Evolutionary conservation across 1,140 invertebrate species (phyloP).

Genomic region (Periplaneta americana): DNA sequence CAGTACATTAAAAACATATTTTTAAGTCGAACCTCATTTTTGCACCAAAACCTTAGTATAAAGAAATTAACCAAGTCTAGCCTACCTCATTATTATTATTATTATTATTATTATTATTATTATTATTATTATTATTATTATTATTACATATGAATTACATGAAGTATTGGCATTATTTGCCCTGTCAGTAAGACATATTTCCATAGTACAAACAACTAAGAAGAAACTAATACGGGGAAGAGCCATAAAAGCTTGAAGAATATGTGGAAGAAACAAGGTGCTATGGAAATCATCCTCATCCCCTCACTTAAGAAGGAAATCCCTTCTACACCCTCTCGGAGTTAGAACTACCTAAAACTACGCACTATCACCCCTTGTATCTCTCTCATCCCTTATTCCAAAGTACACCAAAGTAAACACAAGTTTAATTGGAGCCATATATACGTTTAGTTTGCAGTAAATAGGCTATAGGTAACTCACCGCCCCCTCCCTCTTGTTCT

Average conservation of each 20-base stretch:
- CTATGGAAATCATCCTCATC: neutral
- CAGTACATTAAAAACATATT: too few species aligned
- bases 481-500: neutral
- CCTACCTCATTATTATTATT: too few species aligned
- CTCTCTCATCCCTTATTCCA: neutral
- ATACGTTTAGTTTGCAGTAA: neutral
- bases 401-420: neutral
- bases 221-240: neutral
- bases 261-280: neutral
- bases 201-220: too few species aligned
- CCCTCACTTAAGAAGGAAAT: neutral
- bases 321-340: neutral
- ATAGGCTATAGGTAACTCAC: neutral
- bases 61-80: too few species aligned
- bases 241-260: neutral
- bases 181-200: too few species aligned
- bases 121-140: too few species aligned
- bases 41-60: too few species aligned
- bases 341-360: neutral
- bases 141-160: too few species aligned
- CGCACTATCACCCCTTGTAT: neutral
- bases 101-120: too few species aligned
- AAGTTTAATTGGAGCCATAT: neutral
- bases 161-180: too few species aligned
- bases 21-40: too few species aligned